Evolutionary conservation across 2,888 invertebrate genomes (phyloP).

Genomic region (Andrena dorsata): DNA sequence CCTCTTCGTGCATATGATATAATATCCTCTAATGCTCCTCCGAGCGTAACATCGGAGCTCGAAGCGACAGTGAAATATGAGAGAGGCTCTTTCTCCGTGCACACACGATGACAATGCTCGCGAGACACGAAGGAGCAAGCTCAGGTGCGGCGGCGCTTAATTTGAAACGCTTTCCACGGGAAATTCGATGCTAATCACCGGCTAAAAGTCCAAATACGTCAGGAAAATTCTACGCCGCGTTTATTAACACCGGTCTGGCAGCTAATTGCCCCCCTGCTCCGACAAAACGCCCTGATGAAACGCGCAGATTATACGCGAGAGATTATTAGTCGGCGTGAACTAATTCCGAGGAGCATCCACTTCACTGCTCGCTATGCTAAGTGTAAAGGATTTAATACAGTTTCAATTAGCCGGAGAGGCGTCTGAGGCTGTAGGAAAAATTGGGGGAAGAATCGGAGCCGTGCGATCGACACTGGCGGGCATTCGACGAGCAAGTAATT

Average conservation of each 20-base stretch:
- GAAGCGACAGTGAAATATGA: constrained; percentile 65
- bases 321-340: not conserved
- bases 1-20: constrained; percentile 26
- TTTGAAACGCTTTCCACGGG: constrained; percentile 78
- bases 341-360: not conserved
- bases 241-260: constrained; percentile 27
- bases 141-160: constrained; percentile 78
- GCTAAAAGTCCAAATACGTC: constrained; percentile 54
- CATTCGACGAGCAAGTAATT: not conserved
- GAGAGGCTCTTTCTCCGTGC: constrained; percentile 35
- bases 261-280: constrained; percentile 40
- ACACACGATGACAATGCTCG: constrained; percentile 39
- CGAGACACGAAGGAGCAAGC: constrained; percentile 53
- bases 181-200: constrained; percentile 76
- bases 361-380: not conserved
- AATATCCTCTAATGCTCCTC: constrained; percentile 52
- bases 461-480: not conserved
- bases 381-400: not conserved
- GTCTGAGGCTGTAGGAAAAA: not conserved
- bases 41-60: constrained; percentile 38
- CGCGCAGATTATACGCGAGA: constrained; percentile 20
- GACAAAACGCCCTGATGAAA: constrained; percentile 16
- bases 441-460: not conserved
- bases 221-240: constrained; percentile 45
- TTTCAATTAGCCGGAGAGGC: not conserved